Percentiles rank a stretch among this genome's conserved stretches.
phyloP scores from a whole-genome alignment of 23 tunicate species.

The Pegea sp. region DNA sequence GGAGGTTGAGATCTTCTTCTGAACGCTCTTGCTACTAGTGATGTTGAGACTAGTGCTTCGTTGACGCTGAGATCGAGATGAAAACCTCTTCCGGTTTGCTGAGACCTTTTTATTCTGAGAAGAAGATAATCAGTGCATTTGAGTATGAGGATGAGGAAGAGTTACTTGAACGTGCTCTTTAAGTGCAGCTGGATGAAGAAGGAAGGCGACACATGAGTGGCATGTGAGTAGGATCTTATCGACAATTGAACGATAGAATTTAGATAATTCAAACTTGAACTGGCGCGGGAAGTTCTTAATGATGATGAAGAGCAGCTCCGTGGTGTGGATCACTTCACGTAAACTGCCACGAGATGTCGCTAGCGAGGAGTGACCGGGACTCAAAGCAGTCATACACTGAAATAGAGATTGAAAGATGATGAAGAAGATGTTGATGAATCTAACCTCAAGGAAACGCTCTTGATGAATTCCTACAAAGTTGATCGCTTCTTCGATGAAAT shows the following conservation, averaged over 20 bases:
- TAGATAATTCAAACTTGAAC: slow-evolving; percentile 48
- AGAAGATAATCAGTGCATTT: too few species aligned
- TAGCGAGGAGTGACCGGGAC: slow-evolving; percentile 8
- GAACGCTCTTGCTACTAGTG: too few species aligned
- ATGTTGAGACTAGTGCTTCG: too few species aligned
- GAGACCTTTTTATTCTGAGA: too few species aligned
- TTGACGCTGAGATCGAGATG: too few species aligned
- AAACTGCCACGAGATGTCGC: slow-evolving; percentile 2
- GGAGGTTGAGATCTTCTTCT: too few species aligned
- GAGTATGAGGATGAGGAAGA: too few species aligned
- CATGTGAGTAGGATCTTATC: slow-evolving; percentile 15
- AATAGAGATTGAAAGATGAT: background rate
- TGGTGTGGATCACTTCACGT: slow-evolving; percentile 33
- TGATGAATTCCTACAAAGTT: slow-evolving; percentile 82
- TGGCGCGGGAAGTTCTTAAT: slow-evolving; percentile 19
- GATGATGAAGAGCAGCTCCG: slow-evolving; percentile 16
- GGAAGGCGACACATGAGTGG: slow-evolving; percentile 62
- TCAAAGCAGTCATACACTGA: slow-evolving; percentile 39
- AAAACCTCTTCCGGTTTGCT: too few species aligned
- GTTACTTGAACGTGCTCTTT: too few species aligned
- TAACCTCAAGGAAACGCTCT: slow-evolving; percentile 42
- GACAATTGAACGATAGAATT: slow-evolving; percentile 6
- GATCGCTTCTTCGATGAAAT: slow-evolving; percentile 45
- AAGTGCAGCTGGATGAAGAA: slow-evolving; percentile 24
- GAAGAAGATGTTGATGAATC: too few species aligned